Base-by-base conservation (phyloP, 2,888 invertebrate species). In the Drosophila melanosoma region DNA sequence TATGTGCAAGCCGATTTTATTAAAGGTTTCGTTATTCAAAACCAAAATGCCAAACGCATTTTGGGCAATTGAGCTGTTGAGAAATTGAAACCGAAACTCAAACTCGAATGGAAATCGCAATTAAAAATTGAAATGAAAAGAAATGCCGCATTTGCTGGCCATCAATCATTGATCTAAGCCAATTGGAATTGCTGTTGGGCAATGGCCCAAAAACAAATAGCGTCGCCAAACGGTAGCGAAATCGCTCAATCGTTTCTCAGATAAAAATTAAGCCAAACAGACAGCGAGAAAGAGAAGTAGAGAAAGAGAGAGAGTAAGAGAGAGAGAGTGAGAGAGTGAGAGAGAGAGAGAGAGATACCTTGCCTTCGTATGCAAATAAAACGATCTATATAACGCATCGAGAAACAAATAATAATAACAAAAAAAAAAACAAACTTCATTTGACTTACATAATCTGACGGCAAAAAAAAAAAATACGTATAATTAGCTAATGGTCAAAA, bases 151-250 rank as follows among this genome's bases (percentile, higher is more conserved):
- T 49, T 58, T 65, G 63, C 61, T 33, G 48, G 57, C 51, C 69
- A 79, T 74, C 70, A 69, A 77, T 77, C 79, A 77, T 71, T 77
- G 79, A 79, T 77, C 67, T 63, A 77, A 63, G 63, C 65, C 79
- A 79, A 77, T 79, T 77, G 69, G 48, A 60, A 61, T 54, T 53
- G 62, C 29, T 29, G 29, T 79, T 74, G 72, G 65, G 61, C 60
- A 73, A 81, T 76, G 29, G 3, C 26, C 35, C 23, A 48, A 81
- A 76, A 76, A 79, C 68, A 85, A 82, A 85, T 82, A 68, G 82
- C 58, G 66, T 67, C 69, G 72, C 48, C 76, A 53, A 81, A 81
- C 76, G 69, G 87, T 87, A 82, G 79, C 87, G 84, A 82, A 87
- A 82, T 77, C 68, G 61, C 17, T 58, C 45, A 74, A 62, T 65